Evolutionary conservation across 2,797 vertebrate genomes (phyloP).

Genomic region (Lemur catta): DNA sequence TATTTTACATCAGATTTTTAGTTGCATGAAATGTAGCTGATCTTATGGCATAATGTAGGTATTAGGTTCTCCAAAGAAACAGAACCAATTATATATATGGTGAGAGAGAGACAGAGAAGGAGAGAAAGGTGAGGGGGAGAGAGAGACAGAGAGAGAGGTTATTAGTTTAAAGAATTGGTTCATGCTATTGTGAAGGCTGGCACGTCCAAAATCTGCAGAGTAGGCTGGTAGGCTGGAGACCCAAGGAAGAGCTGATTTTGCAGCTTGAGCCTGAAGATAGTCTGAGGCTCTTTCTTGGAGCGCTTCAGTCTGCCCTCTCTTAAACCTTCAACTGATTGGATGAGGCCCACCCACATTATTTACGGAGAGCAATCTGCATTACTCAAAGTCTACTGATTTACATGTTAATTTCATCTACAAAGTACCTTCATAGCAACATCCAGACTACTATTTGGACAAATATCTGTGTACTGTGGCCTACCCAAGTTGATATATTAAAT

Average conservation of each 20-base stretch:
- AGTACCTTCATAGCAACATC: not conserved
- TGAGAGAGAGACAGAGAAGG: not conserved
- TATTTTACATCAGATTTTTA: constrained; percentile 8
- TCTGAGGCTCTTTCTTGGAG: not conserved
- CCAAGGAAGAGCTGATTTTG: not conserved
- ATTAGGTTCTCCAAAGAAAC: not conserved
- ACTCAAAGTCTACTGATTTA: not conserved
- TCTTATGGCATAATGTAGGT: not conserved
- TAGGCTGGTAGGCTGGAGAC: not conserved
- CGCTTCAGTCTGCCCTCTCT: not conserved
- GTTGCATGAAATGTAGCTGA: not conserved
- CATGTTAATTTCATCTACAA: not conserved
- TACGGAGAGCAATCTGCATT: not conserved
- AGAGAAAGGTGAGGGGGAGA: too few species aligned
- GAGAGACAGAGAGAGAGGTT: not conserved
- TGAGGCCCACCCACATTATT: not conserved
- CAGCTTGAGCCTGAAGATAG: not conserved
- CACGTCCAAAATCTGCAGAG: not conserved
- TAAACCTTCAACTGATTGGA: not conserved
- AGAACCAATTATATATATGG: not conserved
- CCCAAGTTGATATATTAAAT: not conserved
- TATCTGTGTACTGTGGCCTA: not conserved
- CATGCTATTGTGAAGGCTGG: not conserved
- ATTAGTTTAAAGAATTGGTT: not conserved
- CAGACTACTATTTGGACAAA: not conserved